Conservation (phyloP, 1,140 invertebrate genomes). For the Dolichoris vasculosae region DNA sequence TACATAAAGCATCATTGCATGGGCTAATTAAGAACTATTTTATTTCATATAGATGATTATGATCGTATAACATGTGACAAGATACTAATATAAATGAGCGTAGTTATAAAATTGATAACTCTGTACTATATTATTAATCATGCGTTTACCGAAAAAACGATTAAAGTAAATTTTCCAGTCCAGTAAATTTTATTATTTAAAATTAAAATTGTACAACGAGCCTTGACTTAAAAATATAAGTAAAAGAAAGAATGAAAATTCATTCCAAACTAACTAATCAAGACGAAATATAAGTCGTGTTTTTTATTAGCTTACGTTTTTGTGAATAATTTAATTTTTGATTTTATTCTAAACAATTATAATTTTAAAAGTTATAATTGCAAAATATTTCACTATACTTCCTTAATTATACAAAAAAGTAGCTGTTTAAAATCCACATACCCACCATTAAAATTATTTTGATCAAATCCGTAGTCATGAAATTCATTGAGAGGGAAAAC, state of each 20-base stretch:
- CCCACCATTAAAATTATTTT: neutral
- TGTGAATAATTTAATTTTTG: no score
- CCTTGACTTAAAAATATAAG: neutral
- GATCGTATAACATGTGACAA: neutral
- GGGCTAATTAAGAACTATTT: neutral
- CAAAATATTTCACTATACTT: no score
- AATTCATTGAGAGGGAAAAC: neutral
- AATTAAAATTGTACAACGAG: neutral
- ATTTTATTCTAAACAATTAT: no score
- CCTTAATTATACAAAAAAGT: no score
- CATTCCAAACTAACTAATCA: no score
- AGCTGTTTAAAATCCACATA: neutral
- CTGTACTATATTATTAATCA: neutral
- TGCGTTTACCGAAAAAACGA: neutral
- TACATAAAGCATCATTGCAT: neutral
- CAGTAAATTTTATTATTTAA: neutral
- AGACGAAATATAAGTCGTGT: no score
- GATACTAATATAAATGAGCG: neutral
- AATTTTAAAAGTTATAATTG: no score
- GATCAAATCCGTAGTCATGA: neutral
- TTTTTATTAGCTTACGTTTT: no score
- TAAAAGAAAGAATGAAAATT: no score
- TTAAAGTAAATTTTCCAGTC: neutral
- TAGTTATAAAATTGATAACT: neutral
- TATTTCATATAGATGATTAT: neutral